A percentile compares a stretch with the other conserved stretches of the same genome.
Conservation (phyloP, 2,888 invertebrate species). For the Halictus quadricinctus region DNA sequence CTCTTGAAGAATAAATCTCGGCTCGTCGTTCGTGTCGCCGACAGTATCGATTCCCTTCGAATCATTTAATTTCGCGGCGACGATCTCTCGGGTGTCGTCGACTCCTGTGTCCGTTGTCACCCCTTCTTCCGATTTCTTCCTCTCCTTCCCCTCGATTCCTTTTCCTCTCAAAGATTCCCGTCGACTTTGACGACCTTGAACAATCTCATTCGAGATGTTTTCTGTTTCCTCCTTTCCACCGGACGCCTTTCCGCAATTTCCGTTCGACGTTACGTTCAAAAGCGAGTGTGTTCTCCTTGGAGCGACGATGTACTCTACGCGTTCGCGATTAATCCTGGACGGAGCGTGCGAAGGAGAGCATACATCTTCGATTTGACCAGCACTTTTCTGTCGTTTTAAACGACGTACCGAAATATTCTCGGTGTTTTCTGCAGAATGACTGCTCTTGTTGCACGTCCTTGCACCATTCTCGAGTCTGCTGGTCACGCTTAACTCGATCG, state of each 20-base stretch:
- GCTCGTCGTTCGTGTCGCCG: not conserved
- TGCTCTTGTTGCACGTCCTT: not conserved
- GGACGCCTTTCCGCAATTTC: not conserved
- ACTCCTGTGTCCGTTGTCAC: not conserved
- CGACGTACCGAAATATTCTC: not conserved
- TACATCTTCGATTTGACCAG: conserved; percentile 16
- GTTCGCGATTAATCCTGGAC: not conserved
- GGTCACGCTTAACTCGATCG: not conserved
- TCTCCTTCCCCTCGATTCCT: not conserved
- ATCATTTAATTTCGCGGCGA: not conserved
- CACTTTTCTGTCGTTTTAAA: conserved; percentile 31
- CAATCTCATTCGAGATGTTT: too few species aligned
- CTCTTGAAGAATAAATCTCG: not conserved
- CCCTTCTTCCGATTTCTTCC: not conserved
- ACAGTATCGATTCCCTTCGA: not conserved
- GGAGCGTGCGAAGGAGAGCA: not conserved
- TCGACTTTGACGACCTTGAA: not conserved
- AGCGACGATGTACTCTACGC: not conserved
- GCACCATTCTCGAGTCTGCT: not conserved
- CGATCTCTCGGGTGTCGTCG: not conserved
- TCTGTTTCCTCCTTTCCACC: conserved; percentile 3
- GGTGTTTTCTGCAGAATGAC: not conserved
- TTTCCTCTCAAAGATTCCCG: not conserved
- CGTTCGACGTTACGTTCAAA: not conserved
- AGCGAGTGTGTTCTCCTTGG: conserved; percentile 23